phyloP scores from a whole-genome alignment of 2,888 invertebrate genomes.

The Punctoribates punctum region DNA sequence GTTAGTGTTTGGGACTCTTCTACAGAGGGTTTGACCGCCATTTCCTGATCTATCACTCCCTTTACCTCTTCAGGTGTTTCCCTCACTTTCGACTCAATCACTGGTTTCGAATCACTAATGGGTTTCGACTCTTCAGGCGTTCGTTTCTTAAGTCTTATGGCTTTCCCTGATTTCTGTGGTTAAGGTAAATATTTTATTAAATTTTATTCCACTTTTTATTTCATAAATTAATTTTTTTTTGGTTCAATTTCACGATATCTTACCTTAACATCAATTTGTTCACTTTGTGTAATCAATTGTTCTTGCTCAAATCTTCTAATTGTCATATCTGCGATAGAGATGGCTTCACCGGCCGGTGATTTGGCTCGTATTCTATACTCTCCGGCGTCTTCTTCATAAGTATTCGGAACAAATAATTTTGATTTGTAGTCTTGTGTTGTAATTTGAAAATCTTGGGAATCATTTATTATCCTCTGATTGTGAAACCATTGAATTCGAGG shows the following conservation, averaged over 20 bases:
- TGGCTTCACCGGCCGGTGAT: conserved; percentile 82
- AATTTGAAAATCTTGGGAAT: conserved; percentile 65
- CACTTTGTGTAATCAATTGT: too few relatives aligned
- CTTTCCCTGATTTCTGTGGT: not conserved
- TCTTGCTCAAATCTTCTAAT: conserved; percentile 53
- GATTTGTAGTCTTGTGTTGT: conserved; percentile 72
- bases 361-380: conserved; percentile 81
- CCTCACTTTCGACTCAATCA: too few relatives aligned
- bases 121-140: not conserved
- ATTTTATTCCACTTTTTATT: not conserved
- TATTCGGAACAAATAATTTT: conserved; percentile 70
- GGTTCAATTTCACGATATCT: conserved; percentile 28
- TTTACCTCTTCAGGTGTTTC: too few relatives aligned
- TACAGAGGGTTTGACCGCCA: too few relatives aligned
- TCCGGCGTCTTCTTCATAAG: conserved; percentile 67
- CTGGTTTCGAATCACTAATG: too few relatives aligned
- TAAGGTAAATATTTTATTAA: not conserved
- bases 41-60: too few relatives aligned
- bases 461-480: conserved; percentile 67
- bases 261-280: too few relatives aligned
- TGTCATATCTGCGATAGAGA: conserved; percentile 72
- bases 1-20: too few relatives aligned
- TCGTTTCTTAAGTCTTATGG: not conserved
- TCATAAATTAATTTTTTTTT: not conserved
- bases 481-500: conserved; percentile 55